Evolutionary conservation across 2,797 vertebrate species (phyloP), one percentile per base, ranked within the genome.

Genomic region (Morelia viridis): DNA sequence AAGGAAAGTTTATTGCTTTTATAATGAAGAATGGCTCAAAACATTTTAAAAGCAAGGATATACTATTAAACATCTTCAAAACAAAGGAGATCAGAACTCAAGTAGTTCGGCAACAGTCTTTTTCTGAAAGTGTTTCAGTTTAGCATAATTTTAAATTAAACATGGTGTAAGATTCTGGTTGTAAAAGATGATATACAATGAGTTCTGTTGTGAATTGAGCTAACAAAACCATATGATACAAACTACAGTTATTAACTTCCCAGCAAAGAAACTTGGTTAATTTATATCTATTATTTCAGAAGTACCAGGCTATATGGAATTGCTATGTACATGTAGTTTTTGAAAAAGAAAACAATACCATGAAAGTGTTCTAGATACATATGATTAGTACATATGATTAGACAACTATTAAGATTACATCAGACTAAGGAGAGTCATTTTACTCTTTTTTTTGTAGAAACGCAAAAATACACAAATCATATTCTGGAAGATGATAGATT

Each of bases 1-100:
- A 95, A 95, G 94, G 92, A 96, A 93, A 94, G 93, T 97, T 97
- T 96, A 97, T 96, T 97, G 96, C 97, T 97, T 96, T 96, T 96
- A 93, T 96, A 96, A 97, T 94, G 95, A 96, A 90, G 90, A 96
- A 95, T 95, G 91, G 57, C 93, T 93, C 93, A 17, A 15, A 84
- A 57, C 87, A 83, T 91, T 91, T 87, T 92, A 93, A 94, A 92
- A 64, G 46, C 89, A 94, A 92, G 92, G 80, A 94, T 94, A 60
- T 92, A 60, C 93, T 93, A 92, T 92, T 85, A 96, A 95, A 95
- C 92, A 92, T 95, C 57, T 87, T 93, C 92, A 94, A 95, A 96
- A 92, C 62, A 61, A 95, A 94, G 94, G 64, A 92, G 68, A 93
- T 68, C 88, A 90, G 85, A 90, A 91, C 93, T 92, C 94, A 94